Evolutionary conservation across 2,888 invertebrate species (phyloP).

Genomic region (Sialis lutaria): DNA sequence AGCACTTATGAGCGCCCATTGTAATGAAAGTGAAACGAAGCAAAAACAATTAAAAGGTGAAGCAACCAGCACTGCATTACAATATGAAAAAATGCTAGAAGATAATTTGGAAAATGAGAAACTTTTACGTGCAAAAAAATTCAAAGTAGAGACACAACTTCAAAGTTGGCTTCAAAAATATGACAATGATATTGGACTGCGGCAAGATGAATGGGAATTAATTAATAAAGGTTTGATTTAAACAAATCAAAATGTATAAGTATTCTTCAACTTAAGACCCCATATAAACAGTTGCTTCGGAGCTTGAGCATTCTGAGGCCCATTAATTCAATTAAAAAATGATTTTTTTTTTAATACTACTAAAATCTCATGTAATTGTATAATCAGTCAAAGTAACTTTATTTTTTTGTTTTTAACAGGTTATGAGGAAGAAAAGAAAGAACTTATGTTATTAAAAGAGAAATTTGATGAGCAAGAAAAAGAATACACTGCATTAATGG

Average conservation of each 20-base stretch:
- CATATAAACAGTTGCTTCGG: too few species aligned
- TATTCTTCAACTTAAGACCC: neutral
- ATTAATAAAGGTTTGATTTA: constrained; percentile 19
- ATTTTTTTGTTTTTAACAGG: neutral
- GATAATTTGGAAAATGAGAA: constrained; percentile 33
- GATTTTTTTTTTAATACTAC: neutral
- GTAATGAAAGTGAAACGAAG: constrained; percentile 27
- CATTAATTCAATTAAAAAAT: neutral
- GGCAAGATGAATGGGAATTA: constrained; percentile 34
- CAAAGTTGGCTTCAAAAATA: constrained; percentile 39
- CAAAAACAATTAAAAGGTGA: constrained; percentile 32
- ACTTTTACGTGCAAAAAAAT: constrained; percentile 30
- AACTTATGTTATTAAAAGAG: constrained; percentile 28
- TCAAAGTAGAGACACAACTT: constrained; percentile 38
- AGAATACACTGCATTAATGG: constrained; percentile 34
- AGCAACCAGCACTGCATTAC: constrained; percentile 24
- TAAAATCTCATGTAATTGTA: neutral
- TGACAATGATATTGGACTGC: constrained; percentile 38
- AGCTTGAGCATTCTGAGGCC: too few species aligned
- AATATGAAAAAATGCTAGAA: constrained; percentile 27
- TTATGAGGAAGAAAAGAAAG: constrained; percentile 22
- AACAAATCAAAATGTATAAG: too few species aligned
- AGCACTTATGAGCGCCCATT: constrained; percentile 32
- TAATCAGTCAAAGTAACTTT: neutral
- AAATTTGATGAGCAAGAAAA: constrained; percentile 33